Evolutionary conservation across 2,797 vertebrate genomes (phyloP), one percentile per base, ranked within the genome.

Genomic region (Syndactyla subalaris): DNA sequence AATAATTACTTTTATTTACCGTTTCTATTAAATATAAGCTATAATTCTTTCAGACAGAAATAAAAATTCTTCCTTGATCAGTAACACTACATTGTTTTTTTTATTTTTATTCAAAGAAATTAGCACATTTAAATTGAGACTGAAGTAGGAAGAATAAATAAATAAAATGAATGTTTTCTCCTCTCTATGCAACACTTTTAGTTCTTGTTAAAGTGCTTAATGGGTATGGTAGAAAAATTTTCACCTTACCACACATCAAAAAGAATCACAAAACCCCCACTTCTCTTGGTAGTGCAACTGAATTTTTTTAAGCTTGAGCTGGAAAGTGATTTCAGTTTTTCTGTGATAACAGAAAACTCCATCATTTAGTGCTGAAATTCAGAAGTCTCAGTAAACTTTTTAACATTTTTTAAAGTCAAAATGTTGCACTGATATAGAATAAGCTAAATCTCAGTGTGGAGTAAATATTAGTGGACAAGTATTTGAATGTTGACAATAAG

Each of bases 1-100:
- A 97, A 95, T 97, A 97, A 98, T 98, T 97, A 94, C 90, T 97
- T 97, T 97, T 97, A 96, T 83, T 97, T 97, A 96, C 70, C 91
- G 29, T 87, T 97, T 78, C 84, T 86, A 88, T 97, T 97, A 97
- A 96, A 97, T 62, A 89, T 49, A 38, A 96, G 39, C 68, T 90
- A 94, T 92, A 89, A 87, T 96, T 94, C 78, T 95, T 97, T 95
- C 66, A 92, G 68, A 95, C 39, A 83, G 82, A 95, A 95, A 89
- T 95, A 96, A 96, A 96, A 96, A 85, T 82, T 83, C 39, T 93
- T 91, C n/a, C 32, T 8, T 73, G 55, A 92, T 95, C 66, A 96
- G 95, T 96, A 94, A 65, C 55, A 94, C 95, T 93, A 97, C 97
- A 96, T 94, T 97, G 59, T 17, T 24, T 91, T 94, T 95, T 94